Base-by-base conservation (phyloP, 2,797 vertebrate genomes). In the Rhyacichthys aspro region DNA sequence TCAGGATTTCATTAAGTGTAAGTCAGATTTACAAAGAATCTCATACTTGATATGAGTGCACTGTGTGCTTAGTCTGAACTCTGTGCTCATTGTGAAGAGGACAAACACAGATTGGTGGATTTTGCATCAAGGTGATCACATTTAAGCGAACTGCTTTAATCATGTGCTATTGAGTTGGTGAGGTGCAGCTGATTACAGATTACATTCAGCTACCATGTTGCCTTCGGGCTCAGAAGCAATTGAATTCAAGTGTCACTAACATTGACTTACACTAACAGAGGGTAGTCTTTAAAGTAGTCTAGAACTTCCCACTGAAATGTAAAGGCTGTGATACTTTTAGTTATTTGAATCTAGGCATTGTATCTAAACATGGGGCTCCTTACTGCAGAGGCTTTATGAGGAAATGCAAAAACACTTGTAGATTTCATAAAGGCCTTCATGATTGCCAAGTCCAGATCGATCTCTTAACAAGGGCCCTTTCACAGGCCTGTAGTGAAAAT, bases 161-260 rank as follows among this genome's bases (percentile, higher is more conserved):
- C 83, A 88, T 17, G 64, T 2, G 3, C 81, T 74, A 84, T 84
- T 90, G 82, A 88, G 79, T 55, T 67, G 76, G 74, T 66, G 76
- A 81, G 79, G 70, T 74, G 75, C 55, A 19, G 60, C 78, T 86
- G 84, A 87, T 87, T 86, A 79, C 78, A 71, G 76, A 83, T 78
- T 76, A 76, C 78, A 77, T 82, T 54, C 36, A 61, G 59, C 65
- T 50, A 57, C 48, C 47, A n/a, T 55, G 74, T 52, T 77, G 76
- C 74, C 66, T 76, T 61, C 72, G 73, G 82, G 67, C 69, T 76
- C 67, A 59, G 76, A 55, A 39, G 67, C 72, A 66, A 83, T 70
- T 78, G 77, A 81, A 84, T 86, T 79, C 81, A 67, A 72, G 77
- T 50, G 70, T 82, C 78, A 67, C 42, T 48, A 2, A 28, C 74